Percentiles rank a stretch among this genome's conserved stretches.
phyloP scores from a whole-genome alignment of 1,140 invertebrate species.

The Neodiprion pinetum region DNA sequence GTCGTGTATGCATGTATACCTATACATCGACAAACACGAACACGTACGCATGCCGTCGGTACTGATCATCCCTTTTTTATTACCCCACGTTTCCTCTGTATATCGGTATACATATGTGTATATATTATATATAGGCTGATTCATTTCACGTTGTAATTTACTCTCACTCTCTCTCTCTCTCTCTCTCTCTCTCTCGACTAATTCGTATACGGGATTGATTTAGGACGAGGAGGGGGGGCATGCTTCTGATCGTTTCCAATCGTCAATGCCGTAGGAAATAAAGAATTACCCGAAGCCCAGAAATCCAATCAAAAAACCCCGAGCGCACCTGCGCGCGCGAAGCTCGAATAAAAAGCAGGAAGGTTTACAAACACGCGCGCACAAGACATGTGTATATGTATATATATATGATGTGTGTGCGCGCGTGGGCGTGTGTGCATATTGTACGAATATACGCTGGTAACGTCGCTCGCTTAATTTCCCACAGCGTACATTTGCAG shows the following conservation, averaged over 20 bases:
- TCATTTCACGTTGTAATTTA: not conserved
- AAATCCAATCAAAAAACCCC: slow-evolving; percentile 14
- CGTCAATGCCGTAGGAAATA: not conserved
- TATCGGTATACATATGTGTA: too few relatives aligned
- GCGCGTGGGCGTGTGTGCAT: too few relatives aligned
- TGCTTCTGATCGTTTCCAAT: slow-evolving; percentile 2
- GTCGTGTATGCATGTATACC: too few relatives aligned
- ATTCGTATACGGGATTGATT: not conserved
- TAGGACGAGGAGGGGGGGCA: not conserved
- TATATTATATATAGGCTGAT: not conserved
- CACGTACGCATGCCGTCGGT: too few relatives aligned
- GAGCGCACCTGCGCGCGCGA: not conserved
- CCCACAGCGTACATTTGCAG: too few relatives aligned
- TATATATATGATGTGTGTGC: too few relatives aligned
- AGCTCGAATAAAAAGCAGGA: not conserved
- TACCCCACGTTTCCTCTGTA: too few relatives aligned
- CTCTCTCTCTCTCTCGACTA: not conserved
- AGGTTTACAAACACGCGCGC: too few relatives aligned
- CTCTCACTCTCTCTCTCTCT: not conserved
- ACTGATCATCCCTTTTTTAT: too few relatives aligned
- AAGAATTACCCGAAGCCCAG: slow-evolving; percentile 8
- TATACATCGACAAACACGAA: too few relatives aligned
- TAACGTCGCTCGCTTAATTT: not conserved
- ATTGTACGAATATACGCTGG: not conserved
- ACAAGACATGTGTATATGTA: too few relatives aligned